These are phyloP conservation scores for Percopsis omiscomaycus DNA, from an alignment of 2,797 vertebrate species.

Conservation along the genomic window DNA sequence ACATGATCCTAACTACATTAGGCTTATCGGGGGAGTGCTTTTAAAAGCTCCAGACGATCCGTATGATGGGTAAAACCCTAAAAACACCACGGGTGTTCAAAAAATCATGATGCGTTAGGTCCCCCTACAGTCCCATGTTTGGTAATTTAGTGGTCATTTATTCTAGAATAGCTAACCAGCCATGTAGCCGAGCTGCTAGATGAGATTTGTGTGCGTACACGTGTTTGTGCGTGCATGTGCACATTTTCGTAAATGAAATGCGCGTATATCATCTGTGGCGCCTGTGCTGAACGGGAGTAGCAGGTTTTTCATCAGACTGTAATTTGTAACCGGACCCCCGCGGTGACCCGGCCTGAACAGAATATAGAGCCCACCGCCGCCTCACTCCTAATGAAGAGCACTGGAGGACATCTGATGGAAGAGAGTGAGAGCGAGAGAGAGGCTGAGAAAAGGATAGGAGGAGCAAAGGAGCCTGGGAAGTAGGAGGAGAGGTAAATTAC, in stretches of 20 bases:
- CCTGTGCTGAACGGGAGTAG: slow-evolving; percentile 5
- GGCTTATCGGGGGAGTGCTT: too few relatives aligned
- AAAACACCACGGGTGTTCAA: too few relatives aligned
- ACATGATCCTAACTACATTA: background rate
- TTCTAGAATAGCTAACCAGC: background rate
- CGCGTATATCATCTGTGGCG: background rate
- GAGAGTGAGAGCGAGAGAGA: slow-evolving; percentile 8
- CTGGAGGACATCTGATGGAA: slow-evolving; percentile 11
- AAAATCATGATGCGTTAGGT: background rate
- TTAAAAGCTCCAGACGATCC: too few relatives aligned
- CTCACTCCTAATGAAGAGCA: slow-evolving; percentile 32
- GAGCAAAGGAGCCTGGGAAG: background rate
- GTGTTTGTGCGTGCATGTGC: slow-evolving; percentile 4
- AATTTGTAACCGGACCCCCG: slow-evolving; percentile 4
- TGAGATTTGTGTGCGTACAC: background rate
- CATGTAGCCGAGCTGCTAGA: background rate
- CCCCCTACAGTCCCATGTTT: background rate
- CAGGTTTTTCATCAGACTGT: slow-evolving; percentile 13
- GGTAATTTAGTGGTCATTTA: background rate
- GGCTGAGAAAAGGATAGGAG: background rate
- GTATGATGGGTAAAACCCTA: background rate
- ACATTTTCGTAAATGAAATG: slow-evolving; percentile 1
- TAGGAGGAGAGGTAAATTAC: background rate
- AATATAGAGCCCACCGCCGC: slow-evolving; percentile 13
- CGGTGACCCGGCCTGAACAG: background rate